Percentiles rank a stretch among this genome's conserved stretches.
Conservation (phyloP, 2,888 invertebrate species). For the Caenorhabditis wallacei region DNA sequence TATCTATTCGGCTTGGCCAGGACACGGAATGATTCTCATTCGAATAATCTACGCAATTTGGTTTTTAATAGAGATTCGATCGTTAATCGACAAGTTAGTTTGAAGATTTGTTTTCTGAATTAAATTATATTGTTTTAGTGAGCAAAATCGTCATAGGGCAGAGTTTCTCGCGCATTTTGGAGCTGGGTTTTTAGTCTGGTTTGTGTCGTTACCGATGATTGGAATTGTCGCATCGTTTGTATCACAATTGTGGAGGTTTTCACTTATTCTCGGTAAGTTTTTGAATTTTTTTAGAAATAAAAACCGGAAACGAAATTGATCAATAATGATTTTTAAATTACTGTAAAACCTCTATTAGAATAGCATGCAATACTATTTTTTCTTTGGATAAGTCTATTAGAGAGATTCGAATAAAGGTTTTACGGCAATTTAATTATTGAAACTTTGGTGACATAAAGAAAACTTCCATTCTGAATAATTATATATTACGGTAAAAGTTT, state of each 20-base stretch:
- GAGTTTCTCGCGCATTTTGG: conserved; percentile 97
- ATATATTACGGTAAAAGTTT: too few species aligned
- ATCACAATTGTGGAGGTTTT: conserved; percentile 95
- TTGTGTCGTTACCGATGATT: conserved; percentile 95
- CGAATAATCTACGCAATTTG: conserved; percentile 92
- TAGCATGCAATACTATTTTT: too few species aligned
- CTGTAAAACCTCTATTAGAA: too few species aligned
- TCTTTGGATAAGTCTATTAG: too few species aligned
- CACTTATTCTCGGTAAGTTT: conserved; percentile 91
- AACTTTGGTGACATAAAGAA: too few species aligned
- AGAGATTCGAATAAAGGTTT: too few species aligned
- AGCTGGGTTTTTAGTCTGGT: conserved; percentile 98
- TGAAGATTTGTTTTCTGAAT: not conserved
- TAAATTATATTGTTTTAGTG: conserved; percentile 84
- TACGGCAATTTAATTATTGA: too few species aligned
- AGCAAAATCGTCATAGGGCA: conserved; percentile 90
- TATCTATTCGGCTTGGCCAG: conserved; percentile 98
- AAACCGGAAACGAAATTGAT: too few species aligned
- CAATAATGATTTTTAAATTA: too few species aligned
- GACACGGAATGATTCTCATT: conserved; percentile 93
- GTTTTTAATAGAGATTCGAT: conserved; percentile 89
- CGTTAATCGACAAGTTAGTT: conserved; percentile 87
- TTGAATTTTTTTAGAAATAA: too few species aligned
- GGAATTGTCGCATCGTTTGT: conserved; percentile 95
- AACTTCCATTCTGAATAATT: too few species aligned